Base-by-base conservation (phyloP, 1,140 invertebrate species). In the Cydia fagiglandana region DNA sequence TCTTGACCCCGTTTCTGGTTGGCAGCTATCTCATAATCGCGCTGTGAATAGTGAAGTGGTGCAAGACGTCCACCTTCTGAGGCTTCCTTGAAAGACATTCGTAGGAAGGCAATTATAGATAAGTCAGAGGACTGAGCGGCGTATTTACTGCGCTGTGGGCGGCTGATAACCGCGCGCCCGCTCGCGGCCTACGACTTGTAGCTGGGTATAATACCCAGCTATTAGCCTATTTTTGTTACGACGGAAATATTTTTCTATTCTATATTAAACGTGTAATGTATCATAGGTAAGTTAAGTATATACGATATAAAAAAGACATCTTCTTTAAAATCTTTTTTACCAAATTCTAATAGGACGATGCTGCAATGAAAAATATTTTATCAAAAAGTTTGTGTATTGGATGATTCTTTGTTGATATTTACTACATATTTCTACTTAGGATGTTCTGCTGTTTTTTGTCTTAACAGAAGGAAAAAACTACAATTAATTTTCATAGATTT, bases 61-160 rank as follows among this genome's bases (percentile, higher is more conserved):
- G 85, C 77, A 84, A 90, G 89, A 90, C 87, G 80, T 88, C 86
- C 86, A 86, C 83, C 86, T 88, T 87, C 81, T 80, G 80, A 80
- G 78, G 84, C 81, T 88, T 89, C 84, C 88, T 88, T 91, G 86
- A 92, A 91, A 93, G 90, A 89, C 89, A 91, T 89, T 91, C 88
- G 84, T 84, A 86, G 83, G 86, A 87, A 88, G 85, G 90, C 91
- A 92, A 92, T 92, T 91, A 91, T 79, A 92, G 91, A 92, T 92
- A 92, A 92, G 91, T 91, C 89, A 78, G 78, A 81, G 83, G 82
- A 91, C 86, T 91, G 87, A 88, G 88, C 83, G 80, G 64, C 80
- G 84, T 91, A 90, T 92, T 91, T 91, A 89, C 89, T 85, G 85
- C 81, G 83, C 84, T 88, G 81, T 86, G 83, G 79, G 81, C 76